Evolutionary conservation across 2,888 invertebrate genomes (phyloP).

Genomic region (Caenorhabditis sp.): DNA sequence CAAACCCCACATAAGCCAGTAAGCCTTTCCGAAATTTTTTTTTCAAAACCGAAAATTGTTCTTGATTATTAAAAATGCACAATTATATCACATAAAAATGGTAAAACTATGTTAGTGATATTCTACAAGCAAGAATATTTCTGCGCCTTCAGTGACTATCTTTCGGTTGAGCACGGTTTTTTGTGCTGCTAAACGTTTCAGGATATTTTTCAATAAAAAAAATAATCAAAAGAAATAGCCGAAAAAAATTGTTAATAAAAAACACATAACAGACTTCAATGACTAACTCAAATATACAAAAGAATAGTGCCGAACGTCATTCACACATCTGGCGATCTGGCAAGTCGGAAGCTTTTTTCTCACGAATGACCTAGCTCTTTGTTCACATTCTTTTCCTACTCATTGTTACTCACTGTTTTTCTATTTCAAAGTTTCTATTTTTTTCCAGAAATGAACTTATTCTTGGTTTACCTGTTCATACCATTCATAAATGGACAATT

Average conservation of each 20-base stretch:
- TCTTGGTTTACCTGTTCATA: background rate
- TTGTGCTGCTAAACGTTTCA: no score
- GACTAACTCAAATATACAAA: background rate
- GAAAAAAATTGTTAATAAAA: background rate
- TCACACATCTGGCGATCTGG: background rate
- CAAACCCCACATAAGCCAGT: no score
- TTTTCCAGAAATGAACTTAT: background rate
- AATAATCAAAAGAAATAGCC: background rate
- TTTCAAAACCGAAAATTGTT: no score
- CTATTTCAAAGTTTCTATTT: background rate
- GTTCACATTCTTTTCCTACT: background rate
- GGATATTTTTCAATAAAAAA: background rate
- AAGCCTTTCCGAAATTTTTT: no score
- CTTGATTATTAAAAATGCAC: no score
- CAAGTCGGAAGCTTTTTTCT: background rate
- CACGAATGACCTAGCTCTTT: background rate
- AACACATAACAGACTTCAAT: background rate
- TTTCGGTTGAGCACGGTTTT: no score
- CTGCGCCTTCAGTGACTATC: no score
- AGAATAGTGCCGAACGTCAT: background rate
- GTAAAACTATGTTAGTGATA: no score
- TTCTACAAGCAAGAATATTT: no score
- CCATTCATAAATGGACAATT: background rate
- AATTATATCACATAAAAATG: no score
- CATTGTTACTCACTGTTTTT: background rate